Base-by-base conservation (phyloP, 2,797 vertebrate genomes). In the Protosalanx chinensis region DNA sequence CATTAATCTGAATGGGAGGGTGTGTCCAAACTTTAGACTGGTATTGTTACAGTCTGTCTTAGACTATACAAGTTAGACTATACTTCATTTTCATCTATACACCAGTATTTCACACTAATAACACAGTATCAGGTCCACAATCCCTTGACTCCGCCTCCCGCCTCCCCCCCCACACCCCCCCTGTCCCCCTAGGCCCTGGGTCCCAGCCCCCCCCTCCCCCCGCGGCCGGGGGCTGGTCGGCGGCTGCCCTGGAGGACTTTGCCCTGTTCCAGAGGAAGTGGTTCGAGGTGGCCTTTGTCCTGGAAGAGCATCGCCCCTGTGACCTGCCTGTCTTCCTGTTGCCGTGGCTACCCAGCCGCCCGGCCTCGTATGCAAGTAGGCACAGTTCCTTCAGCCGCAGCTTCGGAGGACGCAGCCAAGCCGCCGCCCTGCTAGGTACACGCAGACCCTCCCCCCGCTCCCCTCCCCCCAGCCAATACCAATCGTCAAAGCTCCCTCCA, bases 351-450 rank as follows among this genome's bases (percentile, higher is more conserved):
- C 97, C 98, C 74, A 99, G 98, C 85, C 93, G 97, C 77, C 96
- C 97, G 0, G 95, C 98, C 70, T 99, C 97, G 81, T 99, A 98
- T 61, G 96, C 97, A 89, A 99, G 98, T 93, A 94, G 98, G 88
- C 97, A 99, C 92, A 99, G 97, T 91, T 99, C 98, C 90, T 99
- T 99, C 91, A 99, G 98, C 92, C 96, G 97, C 92, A 99, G 98
- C 91, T 99, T 99, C 78, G 98, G 98, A 90, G 98, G 98, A 87
- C 96, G 98, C 89, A 99, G 97, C 93, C 98, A 99, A 91, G 96
- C 97, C 59, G 96, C 97, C 1, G 97, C 97, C 37, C 91, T 99
- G 74, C 92, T 98, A 93, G 98, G 98, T 99, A 96, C 88, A 88
- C 88, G 82, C 82, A 84, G 79, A 85, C 88, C 76, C 78, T 83